phyloP scores from a whole-genome alignment of 2,888 invertebrate genomes.

The Dinocampus coccinellae region DNA sequence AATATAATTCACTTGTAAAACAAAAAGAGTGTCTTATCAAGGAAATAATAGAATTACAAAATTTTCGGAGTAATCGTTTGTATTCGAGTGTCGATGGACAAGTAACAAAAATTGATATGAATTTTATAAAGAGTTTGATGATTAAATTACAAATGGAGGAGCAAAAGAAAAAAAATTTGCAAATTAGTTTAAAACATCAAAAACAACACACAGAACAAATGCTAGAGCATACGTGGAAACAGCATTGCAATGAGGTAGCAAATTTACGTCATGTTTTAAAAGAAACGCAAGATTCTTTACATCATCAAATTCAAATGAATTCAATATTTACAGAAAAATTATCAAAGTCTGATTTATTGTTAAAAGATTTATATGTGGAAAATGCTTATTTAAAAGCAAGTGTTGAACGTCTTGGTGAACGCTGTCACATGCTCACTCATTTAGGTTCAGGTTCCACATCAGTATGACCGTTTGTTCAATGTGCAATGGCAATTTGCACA shows the following conservation, averaged over 20 bases:
- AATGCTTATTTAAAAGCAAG: constrained; percentile 83
- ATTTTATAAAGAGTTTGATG: constrained; percentile 51
- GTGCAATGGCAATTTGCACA: background rate
- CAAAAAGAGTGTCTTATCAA: constrained; percentile 56
- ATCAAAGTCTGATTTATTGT: constrained; percentile 80
- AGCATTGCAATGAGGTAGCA: constrained; percentile 72
- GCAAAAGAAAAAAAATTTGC: constrained; percentile 75
- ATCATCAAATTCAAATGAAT: constrained; percentile 71
- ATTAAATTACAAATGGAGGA: constrained; percentile 71
- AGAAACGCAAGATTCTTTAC: constrained; percentile 72
- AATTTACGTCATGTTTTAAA: constrained; percentile 72
- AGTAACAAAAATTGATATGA: constrained; percentile 41
- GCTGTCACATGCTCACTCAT: constrained; percentile 71
- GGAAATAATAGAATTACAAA: constrained; percentile 57
- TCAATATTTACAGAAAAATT: constrained; percentile 77
- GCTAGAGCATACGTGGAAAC: constrained; percentile 71
- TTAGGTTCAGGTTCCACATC: constrained; percentile 67
- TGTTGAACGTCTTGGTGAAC: constrained; percentile 73
- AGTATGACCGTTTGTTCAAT: constrained; percentile 55
- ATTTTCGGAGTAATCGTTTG: constrained; percentile 41
- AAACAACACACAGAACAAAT: constrained; percentile 76
- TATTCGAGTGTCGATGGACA: constrained; percentile 29
- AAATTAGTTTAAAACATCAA: constrained; percentile 75
- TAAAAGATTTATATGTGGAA: constrained; percentile 87
- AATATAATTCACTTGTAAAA: constrained; percentile 49